A percentile compares a stretch with the other conserved stretches of the same genome.
Conservation (phyloP, 1,140 invertebrate genomes). For the Neelides sp. region DNA sequence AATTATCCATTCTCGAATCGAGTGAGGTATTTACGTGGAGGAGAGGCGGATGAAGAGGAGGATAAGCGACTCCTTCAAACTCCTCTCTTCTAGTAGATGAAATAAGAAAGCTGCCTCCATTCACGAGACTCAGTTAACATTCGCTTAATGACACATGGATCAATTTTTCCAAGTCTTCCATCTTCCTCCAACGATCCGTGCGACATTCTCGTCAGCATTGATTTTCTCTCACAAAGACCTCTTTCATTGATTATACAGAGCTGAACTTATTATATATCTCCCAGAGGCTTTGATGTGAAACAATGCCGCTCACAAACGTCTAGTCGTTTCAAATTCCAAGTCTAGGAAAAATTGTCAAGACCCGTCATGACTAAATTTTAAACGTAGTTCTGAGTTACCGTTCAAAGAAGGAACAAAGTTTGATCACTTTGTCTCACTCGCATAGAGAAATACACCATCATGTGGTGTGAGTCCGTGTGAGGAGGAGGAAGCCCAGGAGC, state of each 20-base stretch:
- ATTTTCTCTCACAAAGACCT: constrained; percentile 14
- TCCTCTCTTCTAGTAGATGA: no score
- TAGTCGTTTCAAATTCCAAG: no score
- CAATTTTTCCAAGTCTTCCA: constrained; percentile 8
- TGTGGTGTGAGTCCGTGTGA: no score
- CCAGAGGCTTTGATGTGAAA: no score
- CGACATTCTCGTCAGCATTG: constrained; percentile 22
- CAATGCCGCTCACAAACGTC: no score
- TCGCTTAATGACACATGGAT: constrained; percentile 13
- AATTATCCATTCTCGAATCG: no score
- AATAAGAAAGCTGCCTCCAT: no score
- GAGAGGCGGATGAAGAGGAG: background rate
- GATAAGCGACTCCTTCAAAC: background rate
- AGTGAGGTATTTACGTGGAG: no score
- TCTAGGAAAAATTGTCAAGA: background rate
- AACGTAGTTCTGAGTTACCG: background rate
- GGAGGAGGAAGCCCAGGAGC: no score
- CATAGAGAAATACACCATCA: background rate
- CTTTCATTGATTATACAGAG: no score
- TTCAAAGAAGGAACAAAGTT: background rate
- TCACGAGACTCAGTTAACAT: constrained; percentile 7
- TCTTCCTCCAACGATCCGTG: constrained; percentile 20
- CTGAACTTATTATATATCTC: no score
- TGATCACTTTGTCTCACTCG: background rate
- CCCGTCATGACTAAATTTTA: background rate